Evolutionary conservation across 53 echinoderm and acorn worm species (phyloP).

Genomic region (Stichopus horrens): DNA sequence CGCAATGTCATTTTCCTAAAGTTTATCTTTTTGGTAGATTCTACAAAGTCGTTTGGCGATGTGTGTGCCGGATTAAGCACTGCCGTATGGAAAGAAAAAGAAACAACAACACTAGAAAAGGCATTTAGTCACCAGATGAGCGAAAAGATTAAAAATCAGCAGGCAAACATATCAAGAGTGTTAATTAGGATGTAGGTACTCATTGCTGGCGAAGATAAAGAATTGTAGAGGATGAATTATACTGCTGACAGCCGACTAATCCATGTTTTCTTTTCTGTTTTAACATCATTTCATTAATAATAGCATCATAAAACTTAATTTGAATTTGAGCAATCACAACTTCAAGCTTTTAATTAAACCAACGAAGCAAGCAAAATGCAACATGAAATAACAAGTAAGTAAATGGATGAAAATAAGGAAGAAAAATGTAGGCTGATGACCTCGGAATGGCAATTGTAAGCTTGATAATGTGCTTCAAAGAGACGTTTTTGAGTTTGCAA

Average conservation of each 20-base stretch:
- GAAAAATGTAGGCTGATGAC: not conserved
- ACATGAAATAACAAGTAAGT: not conserved
- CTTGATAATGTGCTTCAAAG: no score
- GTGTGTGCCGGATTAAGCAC: not conserved
- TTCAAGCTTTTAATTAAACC: not conserved
- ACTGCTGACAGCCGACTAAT: not conserved
- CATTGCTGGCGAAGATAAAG: not conserved
- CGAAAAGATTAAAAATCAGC: not conserved
- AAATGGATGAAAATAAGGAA: not conserved
- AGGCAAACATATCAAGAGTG: not conserved
- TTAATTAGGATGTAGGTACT: constrained; percentile 1
- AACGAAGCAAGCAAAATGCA: not conserved
- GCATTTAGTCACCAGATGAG: not conserved
- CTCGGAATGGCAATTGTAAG: not conserved
- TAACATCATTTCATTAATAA: not conserved
- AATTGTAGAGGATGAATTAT: not conserved
- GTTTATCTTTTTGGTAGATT: not conserved
- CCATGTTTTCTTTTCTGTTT: not conserved
- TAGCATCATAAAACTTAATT: not conserved
- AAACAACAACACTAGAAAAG: not conserved
- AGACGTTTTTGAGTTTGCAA: no score
- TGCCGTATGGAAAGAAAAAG: not conserved
- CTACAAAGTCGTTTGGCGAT: not conserved
- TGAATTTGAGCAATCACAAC: not conserved
- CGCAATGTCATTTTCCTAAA: not conserved